Evolutionary conservation across 2,888 invertebrate genomes (phyloP), one percentile per base, ranked within the genome.

Genomic region (Limnephilus rhombicus): DNA sequence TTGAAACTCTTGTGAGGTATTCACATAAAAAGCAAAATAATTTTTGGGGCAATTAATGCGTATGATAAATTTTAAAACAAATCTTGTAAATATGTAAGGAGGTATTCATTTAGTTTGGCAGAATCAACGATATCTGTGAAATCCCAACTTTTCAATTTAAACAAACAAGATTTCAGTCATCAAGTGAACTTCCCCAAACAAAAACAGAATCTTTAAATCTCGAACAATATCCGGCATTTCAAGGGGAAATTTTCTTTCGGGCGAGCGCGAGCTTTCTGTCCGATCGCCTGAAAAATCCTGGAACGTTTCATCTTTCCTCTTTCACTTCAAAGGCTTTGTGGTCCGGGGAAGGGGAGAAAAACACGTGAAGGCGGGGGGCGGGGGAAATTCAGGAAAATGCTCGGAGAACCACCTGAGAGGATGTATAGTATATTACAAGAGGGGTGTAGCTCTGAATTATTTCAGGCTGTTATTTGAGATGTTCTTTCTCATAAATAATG

Each of bases 401-500:
- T 86, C 49, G 86, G 12, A n/a, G n/a, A 86, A 29, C 86, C 86
- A 49, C 86, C 86, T 41, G 86, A 86, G 37, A 86, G 86, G 45
- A n/a, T 5, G 18, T 9, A 29, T 12, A 45, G 68, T 68, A 68
- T 68, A 68, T 45, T 37, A 49, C n/a, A 29, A 2, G 86, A 45
- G 45, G 49, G 45, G 41, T 83, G 83, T 83, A 83, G 83, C 83
- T 41, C 3, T 24, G 83, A 83, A 24, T 34, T 83, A 83, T 37
- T 83, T 37, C 37, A 68, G 68, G 2, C 37, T 37, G 24, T 15
- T 37, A 37, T 83, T 34, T 82, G 82, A 82, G 82, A 31, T 82
- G 34, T 82, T 82, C 18, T 82, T 34, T 82, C 82, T 15, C 34
- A 37, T 24, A 37, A 37, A 68, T 68, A 83, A 68, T 68, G 68